Base-by-base conservation (phyloP, 2,888 invertebrate genomes). In the Drosophila helvetica region DNA sequence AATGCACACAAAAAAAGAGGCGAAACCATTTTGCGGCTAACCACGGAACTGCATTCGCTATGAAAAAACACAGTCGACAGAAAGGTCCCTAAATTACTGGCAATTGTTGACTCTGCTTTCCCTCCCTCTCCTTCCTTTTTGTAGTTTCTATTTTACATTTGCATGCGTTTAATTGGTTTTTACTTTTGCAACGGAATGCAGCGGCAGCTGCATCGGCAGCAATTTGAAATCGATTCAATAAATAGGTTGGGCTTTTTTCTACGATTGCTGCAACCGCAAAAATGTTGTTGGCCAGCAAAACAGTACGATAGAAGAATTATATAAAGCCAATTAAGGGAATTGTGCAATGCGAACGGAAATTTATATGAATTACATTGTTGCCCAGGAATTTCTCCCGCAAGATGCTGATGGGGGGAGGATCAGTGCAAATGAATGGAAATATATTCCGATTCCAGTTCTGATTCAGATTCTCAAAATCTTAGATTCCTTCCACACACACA, bases 321-420 rank as follows among this genome's bases (percentile, higher is more conserved):
- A 69, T 73, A 70, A 79, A 77, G 80, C 78, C 88, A 83, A 88
- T 82, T 75, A 70, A 79, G 55, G 43, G 57, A 71, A 67, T 74
- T 63, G 48, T 63, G 50, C 70, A 68, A 55, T 69, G 70, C 53
- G 2, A 42, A 68, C 45, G 19, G 25, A 38, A 57, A 56, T 45
- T 46, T 18, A 6, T 45, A 33, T 61, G 30, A 54, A 15, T 59
- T 47, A 30, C 10, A 19, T n/a, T 64, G 45, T 30, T 46, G 53
- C 54, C 60, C 12, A 19, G 19, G 19, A 50, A 45, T 47, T 45
- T 48, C 0, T 5, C 4, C 22, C 22, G 4, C 25, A 8, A 15
- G 33, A 12, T 27, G 19, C 19, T 15, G 53, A 45, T 52, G 27
- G 17, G 15, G 10, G 22, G 30, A 27, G n/a, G n/a, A 3, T n/a